Evolutionary conservation across 2,113 vertebrate genomes (phyloP), one percentile per base, ranked within the genome.

Genomic region (Rynchops niger): DNA sequence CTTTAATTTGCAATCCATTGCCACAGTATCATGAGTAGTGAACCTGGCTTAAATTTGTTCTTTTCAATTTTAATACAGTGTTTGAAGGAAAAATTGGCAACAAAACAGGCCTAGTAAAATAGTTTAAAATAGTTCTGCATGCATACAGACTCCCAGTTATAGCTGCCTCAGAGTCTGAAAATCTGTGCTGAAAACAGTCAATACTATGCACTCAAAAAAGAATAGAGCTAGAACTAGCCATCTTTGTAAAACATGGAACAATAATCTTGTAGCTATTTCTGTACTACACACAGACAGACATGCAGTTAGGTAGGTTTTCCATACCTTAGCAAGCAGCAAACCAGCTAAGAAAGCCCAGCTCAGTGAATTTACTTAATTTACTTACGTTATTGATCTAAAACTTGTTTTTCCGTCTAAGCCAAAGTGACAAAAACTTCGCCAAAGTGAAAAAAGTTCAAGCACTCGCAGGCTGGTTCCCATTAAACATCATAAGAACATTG

Each of bases 351-450:
- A 72, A 84, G 36, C 12, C 42, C 45, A 73, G 45, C 38, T 71
- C 47, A 36, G 82, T 92, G 94, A 92, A 87, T 91, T 95, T 78
- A 23, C 56, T 93, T 95, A 82, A 82, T 92, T 93, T 95, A 45
- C 91, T 67, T 67, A 71, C 77, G 30, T 91, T 96, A 97, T 97
- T 90, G 96, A 97, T 95, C 82, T 81, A 67, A 87, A 80, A 77
- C 93, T 88, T 92, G 93, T 91, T 96, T 95, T 97, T 93, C 81
- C 29, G 16, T 72, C 50, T 65, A 80, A 96, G 55, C 45, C 70
- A 52, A 83, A 95, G 79, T 82, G 90, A 95, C 66, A 92, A 95
- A 97, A 96, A 96, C 95, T 96, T 94, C 94, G 96, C 77, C n/a
- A 30, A 96, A 95, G 73, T 66, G 85, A 96, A 97, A 77, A 47